Conservation (phyloP, 2,797 vertebrate species). For the Ctenopoma multispine region DNA sequence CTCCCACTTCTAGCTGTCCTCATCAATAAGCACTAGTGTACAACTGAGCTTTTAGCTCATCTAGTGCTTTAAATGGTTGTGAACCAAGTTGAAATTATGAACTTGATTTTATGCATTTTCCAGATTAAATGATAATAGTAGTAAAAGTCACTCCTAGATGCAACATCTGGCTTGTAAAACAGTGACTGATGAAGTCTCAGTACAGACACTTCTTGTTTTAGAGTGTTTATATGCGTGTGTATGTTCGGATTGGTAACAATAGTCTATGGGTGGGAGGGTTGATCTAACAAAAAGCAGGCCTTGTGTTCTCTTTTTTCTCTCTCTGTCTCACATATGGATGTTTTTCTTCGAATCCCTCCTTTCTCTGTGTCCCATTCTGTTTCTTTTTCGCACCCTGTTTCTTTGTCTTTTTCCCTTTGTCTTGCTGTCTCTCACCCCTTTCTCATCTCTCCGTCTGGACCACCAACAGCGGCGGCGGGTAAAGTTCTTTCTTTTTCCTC, state of each 20-base stretch:
- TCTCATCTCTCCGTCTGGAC: slow-evolving; percentile 84
- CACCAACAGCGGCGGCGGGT: slow-evolving; percentile 88
- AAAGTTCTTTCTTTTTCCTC: slow-evolving; percentile 81
- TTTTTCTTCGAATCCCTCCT: slow-evolving; percentile 70
- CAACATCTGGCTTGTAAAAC: background rate
- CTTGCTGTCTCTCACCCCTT: slow-evolving; percentile 73
- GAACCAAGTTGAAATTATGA: background rate
- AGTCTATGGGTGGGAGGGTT: slow-evolving; percentile 40
- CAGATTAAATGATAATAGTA: too few relatives aligned
- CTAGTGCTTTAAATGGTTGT: too few relatives aligned
- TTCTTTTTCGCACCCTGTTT: slow-evolving; percentile 72
- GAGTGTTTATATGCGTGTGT: slow-evolving; percentile 23
- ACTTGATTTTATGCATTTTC: background rate
- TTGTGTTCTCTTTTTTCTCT: slow-evolving; percentile 66
- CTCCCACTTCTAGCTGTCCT: background rate
- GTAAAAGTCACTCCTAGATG: background rate
- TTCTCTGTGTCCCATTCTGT: slow-evolving; percentile 68
- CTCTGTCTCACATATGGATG: slow-evolving; percentile 79
- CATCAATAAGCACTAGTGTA: background rate
- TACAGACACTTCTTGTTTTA: background rate
- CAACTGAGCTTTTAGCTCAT: background rate
- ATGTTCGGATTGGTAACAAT: slow-evolving; percentile 20
- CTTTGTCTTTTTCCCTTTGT: slow-evolving; percentile 60
- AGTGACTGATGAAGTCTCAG: too few relatives aligned
- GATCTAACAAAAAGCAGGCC: slow-evolving; percentile 65